These are phyloP conservation scores for Ctenochaetus hawaiiensis DNA, from an alignment of 2,797 vertebrate genomes.

Conservation along the genomic window DNA sequence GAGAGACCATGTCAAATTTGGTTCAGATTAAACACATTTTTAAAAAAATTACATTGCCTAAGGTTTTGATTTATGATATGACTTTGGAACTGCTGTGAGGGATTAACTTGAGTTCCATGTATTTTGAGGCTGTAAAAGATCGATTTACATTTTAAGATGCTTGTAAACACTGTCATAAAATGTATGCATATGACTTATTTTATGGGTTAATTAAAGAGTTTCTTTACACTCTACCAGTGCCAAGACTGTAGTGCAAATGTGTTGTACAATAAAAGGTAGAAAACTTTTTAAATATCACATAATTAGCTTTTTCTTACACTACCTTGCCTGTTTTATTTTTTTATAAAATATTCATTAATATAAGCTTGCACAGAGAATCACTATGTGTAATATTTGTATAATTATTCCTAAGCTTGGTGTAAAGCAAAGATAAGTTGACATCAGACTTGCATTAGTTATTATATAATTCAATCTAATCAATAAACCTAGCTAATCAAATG, in stretches of 20 bases:
- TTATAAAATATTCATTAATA: neutral
- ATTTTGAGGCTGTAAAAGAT: constrained; percentile 22
- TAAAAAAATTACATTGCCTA: constrained; percentile 3
- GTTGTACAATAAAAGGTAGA: neutral
- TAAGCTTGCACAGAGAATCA: neutral
- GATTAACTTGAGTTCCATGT: constrained; percentile 14
- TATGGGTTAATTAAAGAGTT: neutral
- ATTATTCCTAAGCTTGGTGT: neutral
- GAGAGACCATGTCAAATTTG: constrained; percentile 34
- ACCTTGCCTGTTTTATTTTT: neutral
- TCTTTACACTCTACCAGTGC: neutral
- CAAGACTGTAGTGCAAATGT: neutral
- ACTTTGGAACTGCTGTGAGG: constrained; percentile 15
- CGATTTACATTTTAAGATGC: constrained; percentile 7
- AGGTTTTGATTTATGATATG: constrained; percentile 36
- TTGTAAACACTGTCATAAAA: constrained; percentile 5
- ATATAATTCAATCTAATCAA: neutral
- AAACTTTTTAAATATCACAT: neutral
- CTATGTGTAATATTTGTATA: neutral
- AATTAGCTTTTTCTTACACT: neutral
- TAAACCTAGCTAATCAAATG: neutral
- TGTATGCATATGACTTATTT: constrained; percentile 16
- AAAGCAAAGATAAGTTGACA: neutral
- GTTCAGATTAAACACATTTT: constrained; percentile 29
- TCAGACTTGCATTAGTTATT: neutral